Percentiles rank a stretch among this genome's conserved stretches.
Evolutionary conservation across 1,140 invertebrate genomes (phyloP).

Genomic region (Euura saliciscinereae): DNA sequence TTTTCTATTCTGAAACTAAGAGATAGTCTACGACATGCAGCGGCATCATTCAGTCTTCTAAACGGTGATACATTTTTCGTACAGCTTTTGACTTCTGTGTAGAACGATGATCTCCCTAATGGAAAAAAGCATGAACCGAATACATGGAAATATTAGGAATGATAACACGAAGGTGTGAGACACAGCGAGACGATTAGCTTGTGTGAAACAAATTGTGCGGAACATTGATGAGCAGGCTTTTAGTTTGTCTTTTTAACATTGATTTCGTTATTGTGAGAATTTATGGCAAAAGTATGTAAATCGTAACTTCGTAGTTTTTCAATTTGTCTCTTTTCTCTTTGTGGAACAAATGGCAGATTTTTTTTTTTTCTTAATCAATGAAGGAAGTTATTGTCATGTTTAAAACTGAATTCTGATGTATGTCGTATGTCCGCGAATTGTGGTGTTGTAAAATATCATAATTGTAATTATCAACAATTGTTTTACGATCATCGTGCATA

Average conservation of each 20-base stretch:
- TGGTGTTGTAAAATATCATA: conserved; percentile 23
- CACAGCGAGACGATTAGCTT: neutral
- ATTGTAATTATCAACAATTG: neutral
- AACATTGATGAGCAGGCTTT: neutral
- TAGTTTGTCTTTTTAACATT: neutral
- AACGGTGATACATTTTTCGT: neutral
- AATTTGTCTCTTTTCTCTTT: no score
- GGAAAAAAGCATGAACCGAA: neutral
- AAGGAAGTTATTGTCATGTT: no score
- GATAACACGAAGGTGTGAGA: neutral
- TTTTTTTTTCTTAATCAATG: no score
- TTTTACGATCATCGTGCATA: conserved; percentile 1
- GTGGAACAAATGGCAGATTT: no score
- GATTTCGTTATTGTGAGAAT: neutral
- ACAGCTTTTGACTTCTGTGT: neutral
- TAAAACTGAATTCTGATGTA: conserved; percentile 5
- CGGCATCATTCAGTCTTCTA: neutral
- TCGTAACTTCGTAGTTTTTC: no score
- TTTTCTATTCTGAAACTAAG: no score
- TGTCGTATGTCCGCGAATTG: conserved; percentile 28
- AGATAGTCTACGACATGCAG: neutral
- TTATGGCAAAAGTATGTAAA: no score
- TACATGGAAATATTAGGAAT: neutral
- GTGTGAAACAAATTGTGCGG: neutral
- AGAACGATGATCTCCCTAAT: neutral